Base-by-base conservation (phyloP, 2,888 invertebrate species). In the Chesias legatella region DNA sequence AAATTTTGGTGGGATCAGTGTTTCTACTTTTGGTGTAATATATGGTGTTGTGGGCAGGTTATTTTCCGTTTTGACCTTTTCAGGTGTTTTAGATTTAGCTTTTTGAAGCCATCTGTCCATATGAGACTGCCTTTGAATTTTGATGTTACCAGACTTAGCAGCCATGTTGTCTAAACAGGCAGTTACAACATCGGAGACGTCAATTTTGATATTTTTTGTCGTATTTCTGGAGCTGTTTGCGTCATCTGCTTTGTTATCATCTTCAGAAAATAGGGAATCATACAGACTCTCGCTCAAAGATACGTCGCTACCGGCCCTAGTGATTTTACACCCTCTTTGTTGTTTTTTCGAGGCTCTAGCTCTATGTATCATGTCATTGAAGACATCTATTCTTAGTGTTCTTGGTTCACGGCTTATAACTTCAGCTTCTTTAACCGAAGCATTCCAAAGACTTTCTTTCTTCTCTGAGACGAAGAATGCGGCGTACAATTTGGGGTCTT, bases 381-480 rank as follows among this genome's bases (percentile, higher is more conserved):
- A 89, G 39, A 85, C 79, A 27, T 90, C 84, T 27, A 91, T 80
- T 48, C 93, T 88, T n/a, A 91, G 76, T 26, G 89, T 73, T 41
- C 90, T 81, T 7, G 90, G 85, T 63, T 91, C 86, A 7, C 80
- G 65, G 2, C 91, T 73, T 5, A 95, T 82, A 33, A 81, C 82
- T 59, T 93, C 92, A 0, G 95, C 95, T 79, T 95, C 95, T n/a
- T 89, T 85, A 0, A 95, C 91, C 0, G 95, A 95, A 29, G 88
- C 79, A 22, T 90, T 85, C 95, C 96, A 96, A 37, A 90, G 89
- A 1, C 79, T 60, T 54, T 85, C 79, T 49, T 90, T 83, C 49
- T 88, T 79, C 25, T 90, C 84, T n/a, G 90, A 89, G 9, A 91
- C 70, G 29, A 84, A 73, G 55, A 88, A 91, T 4, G 90, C 90